Conservation (phyloP, 2,797 vertebrate genomes). For the Melanotaenia nigrans region DNA sequence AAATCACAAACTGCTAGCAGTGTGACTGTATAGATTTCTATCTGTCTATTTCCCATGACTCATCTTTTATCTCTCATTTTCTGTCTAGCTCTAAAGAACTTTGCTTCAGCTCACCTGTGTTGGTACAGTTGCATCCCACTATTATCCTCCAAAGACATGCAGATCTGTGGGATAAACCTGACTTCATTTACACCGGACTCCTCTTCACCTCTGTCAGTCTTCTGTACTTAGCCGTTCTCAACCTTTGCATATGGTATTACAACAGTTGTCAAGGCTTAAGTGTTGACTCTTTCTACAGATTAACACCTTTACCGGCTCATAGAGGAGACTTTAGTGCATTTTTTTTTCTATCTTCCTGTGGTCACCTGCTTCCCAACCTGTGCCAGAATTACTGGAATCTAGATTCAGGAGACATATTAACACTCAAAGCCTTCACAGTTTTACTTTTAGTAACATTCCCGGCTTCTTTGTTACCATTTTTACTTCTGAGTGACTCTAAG, state of each 20-base stretch:
- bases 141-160: constrained; percentile 6
- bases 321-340: neutral
- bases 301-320: too few species aligned
- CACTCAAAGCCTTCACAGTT: too few species aligned
- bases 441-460: too few species aligned
- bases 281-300: neutral
- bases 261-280: constrained; percentile 14
- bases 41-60: neutral
- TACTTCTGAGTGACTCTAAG: too few species aligned
- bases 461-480: too few species aligned
- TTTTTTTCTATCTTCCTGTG: neutral
- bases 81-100: neutral
- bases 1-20: constrained; percentile 54
- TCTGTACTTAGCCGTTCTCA: constrained; percentile 10
- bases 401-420: too few species aligned
- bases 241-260: constrained; percentile 14
- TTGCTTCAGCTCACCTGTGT: constrained; percentile 10
- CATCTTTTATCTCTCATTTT: constrained; percentile 4
- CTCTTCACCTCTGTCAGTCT: constrained; percentile 5
- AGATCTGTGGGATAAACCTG: constrained; percentile 14
- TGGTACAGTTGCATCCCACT: constrained; percentile 13
- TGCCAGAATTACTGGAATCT: neutral
- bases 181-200: constrained; percentile 9
- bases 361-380: neutral
- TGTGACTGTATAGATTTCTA: constrained; percentile 3